Base-by-base conservation (phyloP, 1,140 invertebrate genomes). In the Hylaeus volcanicus region DNA sequence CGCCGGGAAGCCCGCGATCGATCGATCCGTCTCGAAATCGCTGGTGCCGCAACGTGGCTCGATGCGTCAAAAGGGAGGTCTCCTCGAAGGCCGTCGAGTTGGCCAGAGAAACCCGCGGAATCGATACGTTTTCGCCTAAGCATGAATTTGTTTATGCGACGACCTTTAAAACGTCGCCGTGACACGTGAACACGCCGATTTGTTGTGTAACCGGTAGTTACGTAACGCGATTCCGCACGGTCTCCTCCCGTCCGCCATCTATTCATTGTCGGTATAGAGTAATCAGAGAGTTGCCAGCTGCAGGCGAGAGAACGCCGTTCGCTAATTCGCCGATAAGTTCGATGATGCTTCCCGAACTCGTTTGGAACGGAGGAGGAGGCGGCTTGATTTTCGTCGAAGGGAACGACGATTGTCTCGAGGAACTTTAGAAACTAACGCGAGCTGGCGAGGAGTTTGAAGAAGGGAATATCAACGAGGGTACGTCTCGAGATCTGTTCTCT, bases 191-290 rank as follows among this genome's bases (percentile, higher is more conserved):
- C 72, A n/a, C n/a, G 8, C 2, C 63, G 63, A 84, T 72, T 81
- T 39, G 74, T 86, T 86, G 79, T 76, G 73, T 82, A 85, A 86
- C 56, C 53, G 61, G 51, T 41, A 48, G 64, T 86, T 85, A 77
- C 75, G 75, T 74, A 86, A 86, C 68, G 43, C 75, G 71, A 83
- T 86, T 79, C 85, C 69, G 39, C 81, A 58, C 77, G 63, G 77
- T 80, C 81, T 72, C 64, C 79, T 74, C 83, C 43, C 58, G 64
- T 48, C 51, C 48, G 60, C 75, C 26, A n/a, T 66, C 76, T 70
- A 75, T 72, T 82, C 73, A 74, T 85, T 75, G 77, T 85, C 70
- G 60, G 73, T 77, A 55, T 51, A 58, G 69, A 85, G 83, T 86
- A 74, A 79, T 75, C 79, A 60, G 37, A 68, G 55, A 55, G 78